Evolutionary conservation across 2,888 invertebrate genomes (phyloP), one percentile per base, ranked within the genome.

Genomic region (Lepidochrysops patricia): DNA sequence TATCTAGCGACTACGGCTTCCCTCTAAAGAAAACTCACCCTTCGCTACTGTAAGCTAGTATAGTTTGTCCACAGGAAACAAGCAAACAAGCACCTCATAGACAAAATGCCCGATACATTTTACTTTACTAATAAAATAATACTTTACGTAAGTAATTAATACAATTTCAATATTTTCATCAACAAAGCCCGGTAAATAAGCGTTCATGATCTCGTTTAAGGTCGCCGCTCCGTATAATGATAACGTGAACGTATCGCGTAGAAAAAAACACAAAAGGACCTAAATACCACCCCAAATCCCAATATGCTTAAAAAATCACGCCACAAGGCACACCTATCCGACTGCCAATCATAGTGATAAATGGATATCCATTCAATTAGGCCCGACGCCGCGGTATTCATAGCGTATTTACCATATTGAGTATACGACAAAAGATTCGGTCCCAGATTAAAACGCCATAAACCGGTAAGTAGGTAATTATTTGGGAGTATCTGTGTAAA

Each of bases 311-410:
- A 43, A 52, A 52, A 27, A 52, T 52, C 52, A 27, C 52, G 52
- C 52, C 52, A 52, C 52, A 27, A 27, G 52, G 27, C 52, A 52
- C 27, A 52, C 52, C 27, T 52, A 52, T 52, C 52, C 52, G 52
- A 27, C 52, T 52, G 52, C 52, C 52, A 52, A 52, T 52, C 27
- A 50, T 26, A 26, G 50, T 50, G 50, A 50, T 50, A 50, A 50
- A 50, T 50, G 50, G 50, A 50, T 50, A 50, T 50, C 50, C 50
- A 50, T 50, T 50, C 50, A 50, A 50, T 50, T 50, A 50, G 26
- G 13, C 25, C 26, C 25, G 13, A 12, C 50, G 19, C 7, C 43
- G 15, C 37, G 15, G 19, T 43, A 43, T 43, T 43, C 43, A 43
- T 43, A 43, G 19, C 19, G 19, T 43, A 43, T 43, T n/a, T 43